phyloP scores from a whole-genome alignment of 2,888 invertebrate genomes.

The Ophion ellenae region DNA sequence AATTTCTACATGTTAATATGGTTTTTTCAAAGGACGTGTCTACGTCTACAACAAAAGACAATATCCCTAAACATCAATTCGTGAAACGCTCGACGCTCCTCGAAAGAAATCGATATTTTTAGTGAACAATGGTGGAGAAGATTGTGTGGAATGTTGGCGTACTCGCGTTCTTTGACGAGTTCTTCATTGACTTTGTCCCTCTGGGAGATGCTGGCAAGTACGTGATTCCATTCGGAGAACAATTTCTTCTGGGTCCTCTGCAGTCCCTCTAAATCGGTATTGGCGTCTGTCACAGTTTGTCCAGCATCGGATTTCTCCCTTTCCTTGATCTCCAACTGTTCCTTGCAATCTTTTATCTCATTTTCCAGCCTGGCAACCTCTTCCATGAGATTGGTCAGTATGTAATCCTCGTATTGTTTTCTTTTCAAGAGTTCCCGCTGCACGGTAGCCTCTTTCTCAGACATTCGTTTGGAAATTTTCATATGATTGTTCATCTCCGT shows the following conservation, averaged over 20 bases:
- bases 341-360: slow-evolving; percentile 87
- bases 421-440: slow-evolving; percentile 81
- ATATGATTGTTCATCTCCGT: slow-evolving; percentile 87
- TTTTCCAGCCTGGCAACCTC: slow-evolving; percentile 90
- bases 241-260: slow-evolving; percentile 89
- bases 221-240: slow-evolving; percentile 90
- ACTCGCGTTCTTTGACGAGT: slow-evolving; percentile 87
- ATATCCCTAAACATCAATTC: neutral
- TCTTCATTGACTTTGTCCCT: slow-evolving; percentile 88
- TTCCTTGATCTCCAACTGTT: slow-evolving; percentile 88
- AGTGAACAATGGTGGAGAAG: neutral
- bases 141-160: slow-evolving; percentile 60
- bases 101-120: neutral
- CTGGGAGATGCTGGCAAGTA: slow-evolving; percentile 89
- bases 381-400: slow-evolving; percentile 88
- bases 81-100: neutral
- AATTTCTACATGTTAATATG: neutral
- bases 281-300: slow-evolving; percentile 88
- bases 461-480: slow-evolving; percentile 87
- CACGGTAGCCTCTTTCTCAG: slow-evolving; percentile 85
- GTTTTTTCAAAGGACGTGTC: neutral
- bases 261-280: slow-evolving; percentile 89
- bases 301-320: slow-evolving; percentile 86
- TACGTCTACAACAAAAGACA: neutral
- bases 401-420: slow-evolving; percentile 86